These are phyloP conservation scores for Eutolmus rufibarbis DNA, from an alignment of 2,888 invertebrate species.

Conservation along the genomic window DNA sequence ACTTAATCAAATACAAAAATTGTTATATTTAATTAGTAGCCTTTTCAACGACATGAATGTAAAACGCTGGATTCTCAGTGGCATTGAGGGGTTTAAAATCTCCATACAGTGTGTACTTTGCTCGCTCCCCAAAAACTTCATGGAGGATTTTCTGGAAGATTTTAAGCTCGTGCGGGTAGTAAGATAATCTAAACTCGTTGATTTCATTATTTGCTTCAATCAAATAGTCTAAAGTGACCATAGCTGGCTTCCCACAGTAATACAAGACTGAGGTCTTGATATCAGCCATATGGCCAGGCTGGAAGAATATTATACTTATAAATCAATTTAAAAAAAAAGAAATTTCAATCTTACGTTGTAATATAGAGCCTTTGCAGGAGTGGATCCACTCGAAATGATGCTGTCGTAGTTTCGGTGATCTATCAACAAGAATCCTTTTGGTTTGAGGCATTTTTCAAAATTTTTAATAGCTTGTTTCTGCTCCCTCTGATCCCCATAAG, in stretches of 20 bases:
- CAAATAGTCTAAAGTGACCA: slow-evolving; percentile 84
- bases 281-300: slow-evolving; percentile 82
- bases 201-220: slow-evolving; percentile 68
- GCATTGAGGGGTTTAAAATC: slow-evolving; percentile 79
- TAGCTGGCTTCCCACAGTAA: slow-evolving; percentile 76
- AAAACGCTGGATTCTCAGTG: slow-evolving; percentile 77
- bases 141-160: slow-evolving; percentile 75
- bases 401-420: slow-evolving; percentile 90
- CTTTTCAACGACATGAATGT: slow-evolving; percentile 84
- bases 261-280: slow-evolving; percentile 86
- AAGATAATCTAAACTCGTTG: slow-evolving; percentile 86
- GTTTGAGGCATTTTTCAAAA: slow-evolving; percentile 83
- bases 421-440: slow-evolving; percentile 83
- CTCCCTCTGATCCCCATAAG: slow-evolving; percentile 78
- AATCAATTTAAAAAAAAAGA: neutral
- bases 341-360: slow-evolving; percentile 76
- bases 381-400: slow-evolving; percentile 77
- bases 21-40: neutral
- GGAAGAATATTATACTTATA: slow-evolving; percentile 52
- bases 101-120: slow-evolving; percentile 76
- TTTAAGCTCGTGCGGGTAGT: slow-evolving; percentile 82
- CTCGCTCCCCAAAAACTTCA: slow-evolving; percentile 72
- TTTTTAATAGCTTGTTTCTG: slow-evolving; percentile 81
- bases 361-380: slow-evolving; percentile 85
- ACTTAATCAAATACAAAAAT: neutral